phyloP scores from a whole-genome alignment of 2,113 vertebrate genomes.

The Platysternon megacephalum region DNA sequence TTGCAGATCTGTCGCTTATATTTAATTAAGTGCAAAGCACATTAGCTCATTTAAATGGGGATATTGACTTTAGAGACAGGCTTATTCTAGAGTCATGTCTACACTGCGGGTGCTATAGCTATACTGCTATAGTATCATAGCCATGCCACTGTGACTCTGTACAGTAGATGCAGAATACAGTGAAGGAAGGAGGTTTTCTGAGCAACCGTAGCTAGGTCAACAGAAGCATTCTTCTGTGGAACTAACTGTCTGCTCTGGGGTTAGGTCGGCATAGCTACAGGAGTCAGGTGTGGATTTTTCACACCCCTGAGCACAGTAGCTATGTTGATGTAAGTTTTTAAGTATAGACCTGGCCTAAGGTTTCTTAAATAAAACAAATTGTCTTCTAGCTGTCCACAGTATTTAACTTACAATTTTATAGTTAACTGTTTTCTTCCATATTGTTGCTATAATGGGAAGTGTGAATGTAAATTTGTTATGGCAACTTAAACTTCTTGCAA shows the following conservation, averaged over 20 bases:
- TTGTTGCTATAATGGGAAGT: background rate
- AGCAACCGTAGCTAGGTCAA: background rate
- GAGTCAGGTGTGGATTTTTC: background rate
- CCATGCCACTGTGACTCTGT: background rate
- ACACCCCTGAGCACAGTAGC: background rate
- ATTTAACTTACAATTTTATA: background rate
- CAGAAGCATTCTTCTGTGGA: background rate
- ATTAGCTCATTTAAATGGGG: background rate
- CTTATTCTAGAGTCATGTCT: background rate
- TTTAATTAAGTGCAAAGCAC: background rate
- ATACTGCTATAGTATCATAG: background rate
- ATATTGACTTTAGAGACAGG: constrained; percentile 1
- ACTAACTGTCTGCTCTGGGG: background rate
- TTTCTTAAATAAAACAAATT: background rate
- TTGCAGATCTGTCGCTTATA: background rate
- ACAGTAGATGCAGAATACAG: background rate
- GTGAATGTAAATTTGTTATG: background rate
- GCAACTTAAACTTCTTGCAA: background rate
- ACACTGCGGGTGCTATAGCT: background rate
- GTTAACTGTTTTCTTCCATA: background rate
- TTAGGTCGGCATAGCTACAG: background rate
- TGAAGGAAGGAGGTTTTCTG: background rate
- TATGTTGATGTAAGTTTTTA: background rate
- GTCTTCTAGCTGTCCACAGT: background rate
- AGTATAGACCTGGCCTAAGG: background rate